A percentile compares a stretch with the other conserved stretches of the same genome.
phyloP scores from a whole-genome alignment of 2,888 invertebrate species.

The Apamea epomidion region DNA sequence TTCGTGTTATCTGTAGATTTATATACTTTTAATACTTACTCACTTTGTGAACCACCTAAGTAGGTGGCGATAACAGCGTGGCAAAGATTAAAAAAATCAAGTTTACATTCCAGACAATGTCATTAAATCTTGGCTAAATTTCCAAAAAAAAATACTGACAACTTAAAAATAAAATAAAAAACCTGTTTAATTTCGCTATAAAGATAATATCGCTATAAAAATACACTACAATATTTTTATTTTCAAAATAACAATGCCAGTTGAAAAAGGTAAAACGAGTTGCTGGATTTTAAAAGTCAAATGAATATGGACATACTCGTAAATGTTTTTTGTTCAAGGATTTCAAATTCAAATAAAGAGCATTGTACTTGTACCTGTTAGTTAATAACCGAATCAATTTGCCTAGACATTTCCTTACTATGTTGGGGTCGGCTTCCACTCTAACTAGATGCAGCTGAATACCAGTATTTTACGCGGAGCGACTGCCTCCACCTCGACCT shows the following conservation, averaged over 20 bases:
- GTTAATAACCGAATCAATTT: slow-evolving; percentile 1
- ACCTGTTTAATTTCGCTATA: slow-evolving; percentile 18
- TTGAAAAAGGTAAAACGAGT: slow-evolving; percentile 35
- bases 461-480: background rate
- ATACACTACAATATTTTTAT: slow-evolving; percentile 24
- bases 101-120: slow-evolving; percentile 10
- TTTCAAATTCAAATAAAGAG: slow-evolving; percentile 8
- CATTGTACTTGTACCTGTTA: background rate
- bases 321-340: slow-evolving; percentile 31
- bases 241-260: slow-evolving; percentile 43
- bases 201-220: slow-evolving; percentile 36
- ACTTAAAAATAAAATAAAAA: background rate
- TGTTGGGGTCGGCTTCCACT: background rate
- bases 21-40: no score
- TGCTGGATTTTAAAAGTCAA: slow-evolving; percentile 31
- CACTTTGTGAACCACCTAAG: background rate
- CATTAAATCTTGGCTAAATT: slow-evolving; percentile 22
- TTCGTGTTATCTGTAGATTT: background rate
- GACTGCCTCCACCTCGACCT: no score
- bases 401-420: no score
- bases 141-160: slow-evolving; percentile 15
- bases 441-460: background rate
- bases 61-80: no score
- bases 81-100: background rate
- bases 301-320: background rate